Conservation (phyloP, 2,888 invertebrate genomes). For the Eutolmus rufibarbis region DNA sequence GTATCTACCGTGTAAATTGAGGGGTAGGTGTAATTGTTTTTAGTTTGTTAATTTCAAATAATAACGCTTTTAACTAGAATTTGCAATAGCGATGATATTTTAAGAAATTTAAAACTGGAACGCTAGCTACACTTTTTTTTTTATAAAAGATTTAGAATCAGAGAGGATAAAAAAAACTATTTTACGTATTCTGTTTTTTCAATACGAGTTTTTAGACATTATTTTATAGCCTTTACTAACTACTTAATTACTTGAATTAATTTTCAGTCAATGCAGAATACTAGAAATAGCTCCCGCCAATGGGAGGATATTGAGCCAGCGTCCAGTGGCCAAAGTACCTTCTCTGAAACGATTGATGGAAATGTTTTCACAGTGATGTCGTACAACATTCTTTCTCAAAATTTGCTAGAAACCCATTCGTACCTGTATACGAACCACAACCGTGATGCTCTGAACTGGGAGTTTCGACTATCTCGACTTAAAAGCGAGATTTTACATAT, state of each 20-base stretch:
- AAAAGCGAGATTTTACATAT: constrained; percentile 64
- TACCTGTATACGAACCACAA: constrained; percentile 73
- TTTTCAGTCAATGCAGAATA: not conserved
- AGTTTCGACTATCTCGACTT: constrained; percentile 67
- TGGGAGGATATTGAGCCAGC: not conserved
- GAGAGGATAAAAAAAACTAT: no score
- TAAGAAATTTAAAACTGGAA: no score
- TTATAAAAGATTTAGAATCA: no score
- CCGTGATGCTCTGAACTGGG: constrained; percentile 72
- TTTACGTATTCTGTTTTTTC: no score
- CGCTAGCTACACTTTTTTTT: no score
- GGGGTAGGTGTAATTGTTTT: no score
- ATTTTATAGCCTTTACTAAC: no score
- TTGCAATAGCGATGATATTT: no score
- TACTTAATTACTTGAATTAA: not conserved
- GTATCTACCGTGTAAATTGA: no score
- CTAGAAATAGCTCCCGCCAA: not conserved
- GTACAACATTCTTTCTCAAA: constrained; percentile 90
- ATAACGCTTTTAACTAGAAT: no score
- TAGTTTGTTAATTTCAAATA: no score
- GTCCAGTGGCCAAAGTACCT: not conserved
- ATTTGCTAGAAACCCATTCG: constrained; percentile 75
- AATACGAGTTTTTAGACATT: no score
- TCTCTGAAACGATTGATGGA: not conserved
- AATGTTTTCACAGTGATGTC: constrained; percentile 74